Base-by-base conservation (phyloP, 2,113 vertebrate genomes). In the Daphoenositta chrysoptera region DNA sequence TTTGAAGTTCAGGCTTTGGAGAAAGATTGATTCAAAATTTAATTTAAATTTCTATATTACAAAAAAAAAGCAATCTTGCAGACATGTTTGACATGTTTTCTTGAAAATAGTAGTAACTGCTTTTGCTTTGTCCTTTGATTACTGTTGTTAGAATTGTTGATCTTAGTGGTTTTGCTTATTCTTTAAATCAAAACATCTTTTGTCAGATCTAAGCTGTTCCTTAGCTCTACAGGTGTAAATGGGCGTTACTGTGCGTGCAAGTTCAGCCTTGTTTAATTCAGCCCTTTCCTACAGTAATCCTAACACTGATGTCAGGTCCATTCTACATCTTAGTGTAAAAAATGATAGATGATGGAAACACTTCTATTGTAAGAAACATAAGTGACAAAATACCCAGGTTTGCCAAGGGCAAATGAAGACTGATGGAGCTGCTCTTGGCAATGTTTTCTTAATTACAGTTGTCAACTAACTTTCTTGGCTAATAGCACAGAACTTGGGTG, bases 401-500 rank as follows among this genome's bases (percentile, higher is more conserved):
- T 96, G 91, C 90, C 18, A 2, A 70, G 63, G 89, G 90, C 94
- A 95, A 85, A 92, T 90, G 84, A 61, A 89, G 90, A 75, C 82
- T 89, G 83, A 95, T 23, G 18, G 93, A 94, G 54, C 63, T 96
- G 68, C 68, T 88, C 13, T 76, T 94, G 87, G 39, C 70, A 87
- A 37, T 92, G 30, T 95, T 96, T 96, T 94, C 81, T 73, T 97
- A 97, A 94, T 97, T 95, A 93, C 26, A 58, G 45, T 78, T 97
- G 93, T 97, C 96, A 96, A 76, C 64, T 90, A 90, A 95, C 60
- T 95, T 92, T 95, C 65, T 95, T 95, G 54, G 68, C 90, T 89
- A 78, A 57, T n/a, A 10, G 71, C 84, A 93, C 89, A 83, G 66
- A 83, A 90, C 89, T 92, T 93, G 72, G 71, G 68, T 84, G 65